phyloP scores from a whole-genome alignment of 2,113 vertebrate genomes.

The Ailurus styani region DNA sequence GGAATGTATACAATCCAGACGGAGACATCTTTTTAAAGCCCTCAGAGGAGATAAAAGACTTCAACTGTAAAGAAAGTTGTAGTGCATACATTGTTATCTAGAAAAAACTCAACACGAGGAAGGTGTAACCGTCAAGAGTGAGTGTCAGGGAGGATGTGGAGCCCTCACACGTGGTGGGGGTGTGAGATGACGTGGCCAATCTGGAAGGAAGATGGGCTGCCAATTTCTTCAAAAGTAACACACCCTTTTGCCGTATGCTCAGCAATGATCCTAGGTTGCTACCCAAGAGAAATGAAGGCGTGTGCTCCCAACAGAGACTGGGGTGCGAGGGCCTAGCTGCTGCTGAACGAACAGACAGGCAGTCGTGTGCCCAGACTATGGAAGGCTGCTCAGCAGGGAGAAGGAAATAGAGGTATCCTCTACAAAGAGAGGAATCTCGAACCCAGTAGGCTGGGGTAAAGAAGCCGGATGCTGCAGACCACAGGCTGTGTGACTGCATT shows the following conservation, averaged over 20 bases:
- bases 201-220: not conserved
- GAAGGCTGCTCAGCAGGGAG: not conserved
- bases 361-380: no score
- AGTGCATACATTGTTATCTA: not conserved
- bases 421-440: no score
- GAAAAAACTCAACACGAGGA: not conserved
- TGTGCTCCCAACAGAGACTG: not conserved
- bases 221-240: not conserved
- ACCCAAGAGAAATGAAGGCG: not conserved
- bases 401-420: not conserved
- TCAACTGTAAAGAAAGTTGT: not conserved
- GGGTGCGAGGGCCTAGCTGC: not conserved
- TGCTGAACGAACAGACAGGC: not conserved
- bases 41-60: not conserved
- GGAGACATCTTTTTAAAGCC: not conserved
- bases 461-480: not conserved
- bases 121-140: not conserved
- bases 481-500: not conserved
- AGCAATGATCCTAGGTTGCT: not conserved
- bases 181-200: not conserved
- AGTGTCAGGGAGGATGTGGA: not conserved
- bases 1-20: not conserved
- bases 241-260: not conserved
- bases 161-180: no score
- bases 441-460: not conserved